Base-by-base conservation (phyloP, 2,113 vertebrate genomes). In the Calidris pugnax region DNA sequence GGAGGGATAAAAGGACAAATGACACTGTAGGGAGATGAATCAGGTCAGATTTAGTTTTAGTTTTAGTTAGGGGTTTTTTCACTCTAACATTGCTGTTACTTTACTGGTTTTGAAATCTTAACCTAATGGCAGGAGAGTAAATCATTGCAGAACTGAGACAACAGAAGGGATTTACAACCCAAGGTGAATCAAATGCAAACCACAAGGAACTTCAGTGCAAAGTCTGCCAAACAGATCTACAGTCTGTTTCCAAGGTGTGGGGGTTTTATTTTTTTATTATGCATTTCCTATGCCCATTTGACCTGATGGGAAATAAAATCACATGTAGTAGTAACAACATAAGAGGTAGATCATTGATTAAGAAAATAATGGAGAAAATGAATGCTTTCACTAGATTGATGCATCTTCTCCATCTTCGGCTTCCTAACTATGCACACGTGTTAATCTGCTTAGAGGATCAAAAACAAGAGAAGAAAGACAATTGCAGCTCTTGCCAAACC, bases 401-500 rank as follows among this genome's bases (percentile, higher is more conserved):
- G 63, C 78, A 67, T 60, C 73, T 76, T 80, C 32, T 51, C 18
- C n/a, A 50, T 59, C 33, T 59, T 79, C 26, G 79, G 32, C 18
- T 19, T 88, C 64, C 50, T 47, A 76, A 11, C 24, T 50, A 78
- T 28, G 43, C 33, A 22, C 33, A 50, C 17, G 60, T 24, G 20
- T 97, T 98, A 97, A 95, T 97, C 87, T 95, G 97, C 95, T 97
- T 93, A 97, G 93, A 97, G 97, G 95, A 97, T 96, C 92, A 98
- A 96, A 98, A 96, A 60, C 51, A 97, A 98, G 97, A 96, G 98
- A 98, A 47, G 97, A 97, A 88, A 94, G 95, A 97, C 75, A 93
- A 91, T 97, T 96, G 93, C 87, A 94, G 92, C 51, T 60, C 81
- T 93, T 94, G 93, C 86, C 95, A 96, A 96, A 96, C 79, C 35